These are phyloP conservation scores for Pogonomyrmex californicus DNA, from an alignment of 1,140 invertebrate genomes.

Conservation along the genomic window DNA sequence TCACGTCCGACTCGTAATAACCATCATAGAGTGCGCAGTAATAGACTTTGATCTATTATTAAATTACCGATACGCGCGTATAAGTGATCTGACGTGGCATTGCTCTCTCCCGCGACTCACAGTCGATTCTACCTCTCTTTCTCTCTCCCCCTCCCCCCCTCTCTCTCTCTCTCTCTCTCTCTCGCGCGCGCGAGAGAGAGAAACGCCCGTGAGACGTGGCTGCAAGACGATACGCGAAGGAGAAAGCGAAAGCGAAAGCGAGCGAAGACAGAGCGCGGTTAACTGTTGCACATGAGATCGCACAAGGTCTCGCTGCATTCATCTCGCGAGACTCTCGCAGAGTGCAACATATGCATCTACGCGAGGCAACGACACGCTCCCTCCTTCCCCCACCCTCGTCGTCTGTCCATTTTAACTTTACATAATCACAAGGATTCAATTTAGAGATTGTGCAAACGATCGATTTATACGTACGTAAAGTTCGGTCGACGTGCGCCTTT, in stretches of 20 bases:
- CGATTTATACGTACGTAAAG: neutral
- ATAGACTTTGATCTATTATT: constrained; percentile 49
- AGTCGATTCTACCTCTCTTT: neutral
- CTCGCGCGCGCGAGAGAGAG: neutral
- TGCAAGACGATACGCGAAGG: constrained; percentile 43
- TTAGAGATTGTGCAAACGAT: constrained; percentile 3
- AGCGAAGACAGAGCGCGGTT: constrained; percentile 13
- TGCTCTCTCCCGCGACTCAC: constrained; percentile 26
- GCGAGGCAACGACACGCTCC: neutral
- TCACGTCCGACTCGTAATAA: constrained; percentile 29
- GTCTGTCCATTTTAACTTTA: neutral
- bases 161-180: too few relatives aligned
- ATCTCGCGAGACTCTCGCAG: constrained; percentile 31
- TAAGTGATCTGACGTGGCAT: constrained; percentile 34
- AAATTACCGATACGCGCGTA: constrained; percentile 52
- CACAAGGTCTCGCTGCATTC: constrained; percentile 30
- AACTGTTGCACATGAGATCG: constrained; percentile 23
- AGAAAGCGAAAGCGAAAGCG: constrained; percentile 61
- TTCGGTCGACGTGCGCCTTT: neutral
- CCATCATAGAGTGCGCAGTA: constrained; percentile 13
- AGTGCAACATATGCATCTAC: neutral
- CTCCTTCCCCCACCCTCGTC: too few relatives aligned
- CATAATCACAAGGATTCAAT: neutral
- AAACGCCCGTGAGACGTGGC: constrained; percentile 35
- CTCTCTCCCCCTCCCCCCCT: too few relatives aligned